A percentile compares a stretch with the other conserved stretches of the same genome.
These are phyloP conservation scores for Drosophila longiperda DNA, from an alignment of 2,888 invertebrate genomes.

Conservation along the genomic window DNA sequence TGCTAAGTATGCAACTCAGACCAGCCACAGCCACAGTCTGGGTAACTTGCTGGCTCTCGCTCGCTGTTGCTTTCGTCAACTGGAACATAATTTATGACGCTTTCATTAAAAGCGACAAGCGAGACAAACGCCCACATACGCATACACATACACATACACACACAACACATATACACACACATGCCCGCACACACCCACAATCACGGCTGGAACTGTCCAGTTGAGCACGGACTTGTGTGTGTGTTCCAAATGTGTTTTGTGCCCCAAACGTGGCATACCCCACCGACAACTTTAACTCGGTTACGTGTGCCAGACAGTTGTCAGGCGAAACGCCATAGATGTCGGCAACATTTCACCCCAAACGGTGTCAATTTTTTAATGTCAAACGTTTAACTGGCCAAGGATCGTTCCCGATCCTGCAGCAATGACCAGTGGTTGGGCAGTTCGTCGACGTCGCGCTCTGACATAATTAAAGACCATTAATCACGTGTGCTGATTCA, in stretches of 20 bases:
- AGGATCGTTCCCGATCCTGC: conserved; percentile 41
- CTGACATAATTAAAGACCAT: conserved; percentile 85
- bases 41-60: conserved; percentile 11
- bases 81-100: conserved; percentile 84
- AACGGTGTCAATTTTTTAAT: conserved; percentile 84
- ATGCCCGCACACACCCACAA: conserved; percentile 13
- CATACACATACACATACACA: conserved; percentile 45
- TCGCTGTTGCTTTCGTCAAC: conserved; percentile 81
- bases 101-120: conserved; percentile 83
- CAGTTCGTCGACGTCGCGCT: conserved; percentile 58
- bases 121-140: conserved; percentile 78
- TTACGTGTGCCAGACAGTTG: conserved; percentile 79
- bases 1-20: conserved; percentile 59
- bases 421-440: conserved; percentile 8
- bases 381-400: conserved; percentile 74
- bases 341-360: conserved; percentile 82
- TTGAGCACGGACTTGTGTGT: conserved; percentile 11
- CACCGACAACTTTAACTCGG: conserved; percentile 53
- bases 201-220: conserved; percentile 17
- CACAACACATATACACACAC: conserved; percentile 16
- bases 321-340: conserved; percentile 68
- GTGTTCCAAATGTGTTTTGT: conserved; percentile 63
- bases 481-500: conserved; percentile 85
- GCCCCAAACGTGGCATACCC: conserved; percentile 19
- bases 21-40: conserved; percentile 31